Conservation (phyloP, 2,113 vertebrate species). For the Bagarius yarrelli region DNA sequence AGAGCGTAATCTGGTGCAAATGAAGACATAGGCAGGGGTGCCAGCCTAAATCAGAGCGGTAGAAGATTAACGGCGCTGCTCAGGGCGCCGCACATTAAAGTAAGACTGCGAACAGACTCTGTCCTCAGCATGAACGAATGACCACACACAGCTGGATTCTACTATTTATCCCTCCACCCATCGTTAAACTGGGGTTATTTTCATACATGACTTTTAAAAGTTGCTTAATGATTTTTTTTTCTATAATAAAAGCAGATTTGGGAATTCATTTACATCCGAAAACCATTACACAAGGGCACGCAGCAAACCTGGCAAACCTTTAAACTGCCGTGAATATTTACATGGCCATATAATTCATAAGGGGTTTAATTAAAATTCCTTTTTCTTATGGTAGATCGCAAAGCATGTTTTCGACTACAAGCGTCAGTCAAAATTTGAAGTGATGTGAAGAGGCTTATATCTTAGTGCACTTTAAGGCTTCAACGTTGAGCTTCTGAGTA, state of each 20-base stretch:
- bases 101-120: constrained; percentile 65
- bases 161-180: constrained; percentile 59
- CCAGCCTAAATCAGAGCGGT: constrained; percentile 54
- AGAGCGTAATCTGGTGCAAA: constrained; percentile 50
- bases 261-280: neutral
- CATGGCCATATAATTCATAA: too few species aligned
- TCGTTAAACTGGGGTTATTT: neutral
- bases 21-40: constrained; percentile 50
- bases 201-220: constrained; percentile 5
- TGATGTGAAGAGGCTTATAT: too few species aligned
- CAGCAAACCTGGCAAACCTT: neutral
- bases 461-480: neutral
- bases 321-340: neutral
- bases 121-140: constrained; percentile 65
- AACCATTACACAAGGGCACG: neutral
- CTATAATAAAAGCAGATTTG: neutral
- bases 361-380: neutral
- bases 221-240: constrained; percentile 8
- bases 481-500: neutral
- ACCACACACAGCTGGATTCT: constrained; percentile 52
- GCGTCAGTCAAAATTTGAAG: too few species aligned
- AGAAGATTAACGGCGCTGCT: constrained; percentile 62
- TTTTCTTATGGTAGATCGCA: neutral
- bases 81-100: constrained; percentile 58
- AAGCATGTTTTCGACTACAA: too few species aligned